These are phyloP conservation scores for Zenarchopterus dispar DNA, from an alignment of 2,797 vertebrate species.

Conservation along the genomic window DNA sequence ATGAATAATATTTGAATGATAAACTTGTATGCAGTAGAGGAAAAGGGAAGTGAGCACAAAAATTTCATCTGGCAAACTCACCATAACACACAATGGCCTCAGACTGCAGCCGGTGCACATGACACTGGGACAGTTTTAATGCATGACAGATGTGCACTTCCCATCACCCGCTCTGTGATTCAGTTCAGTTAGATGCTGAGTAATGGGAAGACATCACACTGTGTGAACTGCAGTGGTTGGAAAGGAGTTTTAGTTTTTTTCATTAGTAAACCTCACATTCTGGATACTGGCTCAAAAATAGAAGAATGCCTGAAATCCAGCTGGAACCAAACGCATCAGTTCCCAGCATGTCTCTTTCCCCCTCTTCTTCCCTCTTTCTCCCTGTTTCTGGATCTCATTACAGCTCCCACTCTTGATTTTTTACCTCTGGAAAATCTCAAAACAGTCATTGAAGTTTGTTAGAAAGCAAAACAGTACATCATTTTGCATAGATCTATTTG, in stretches of 20 bases:
- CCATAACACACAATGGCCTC: conserved; percentile 2
- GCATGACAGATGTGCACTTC: conserved; percentile 11
- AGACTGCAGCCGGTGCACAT: conserved; percentile 15
- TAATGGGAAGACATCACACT: conserved; percentile 19
- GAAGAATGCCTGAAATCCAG: conserved; percentile 40
- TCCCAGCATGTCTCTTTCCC: conserved; percentile 9
- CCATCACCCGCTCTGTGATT: conserved; percentile 36
- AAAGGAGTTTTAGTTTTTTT: conserved; percentile 29
- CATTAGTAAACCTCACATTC: conserved; percentile 64
- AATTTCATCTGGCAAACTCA: conserved; percentile 19
- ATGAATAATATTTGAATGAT: neutral
- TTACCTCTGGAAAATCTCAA: conserved; percentile 45
- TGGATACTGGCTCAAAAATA: conserved; percentile 43
- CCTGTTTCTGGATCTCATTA: conserved; percentile 64
- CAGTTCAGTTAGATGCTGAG: conserved; percentile 29
- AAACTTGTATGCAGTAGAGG: neutral
- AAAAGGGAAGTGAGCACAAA: neutral
- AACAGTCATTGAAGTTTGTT: conserved; percentile 25
- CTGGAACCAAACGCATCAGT: conserved; percentile 35
- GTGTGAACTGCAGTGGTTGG: conserved; percentile 23
- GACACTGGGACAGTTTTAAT: conserved; percentile 17
- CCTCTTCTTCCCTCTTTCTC: neutral
- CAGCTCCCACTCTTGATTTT: conserved; percentile 23
- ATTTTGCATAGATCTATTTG: neutral
- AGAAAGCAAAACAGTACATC: conserved; percentile 27